Base-by-base conservation (phyloP, 2,888 invertebrate species). In the Myathropa florea region DNA sequence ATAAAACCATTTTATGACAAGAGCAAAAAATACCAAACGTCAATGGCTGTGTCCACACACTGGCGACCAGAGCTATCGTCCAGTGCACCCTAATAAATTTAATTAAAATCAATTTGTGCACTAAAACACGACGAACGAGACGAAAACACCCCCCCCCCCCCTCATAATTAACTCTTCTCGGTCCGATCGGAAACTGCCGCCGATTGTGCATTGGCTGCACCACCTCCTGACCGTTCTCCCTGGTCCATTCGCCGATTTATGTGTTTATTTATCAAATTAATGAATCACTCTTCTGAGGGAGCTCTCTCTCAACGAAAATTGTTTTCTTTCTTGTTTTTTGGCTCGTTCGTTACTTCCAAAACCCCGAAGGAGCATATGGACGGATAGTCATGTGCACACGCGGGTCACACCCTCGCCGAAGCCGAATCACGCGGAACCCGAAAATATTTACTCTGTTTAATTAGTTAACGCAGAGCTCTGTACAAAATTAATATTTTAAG, bases 61-160 rank as follows among this genome's bases (percentile, higher is more conserved):
- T 7, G 7, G 46, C 7, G 46, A 46, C 46, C 46, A 46, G 7
- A 75, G 14, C 46, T 75, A 83, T 83, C 73, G 78, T 73, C 18
- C 78, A 78, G n/a, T 86, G 73, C 70, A 61, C 85, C 59, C 78
- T 65, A 64, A 82, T 71, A 82, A 82, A 78, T 82, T 86, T 75
- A 86, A 86, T 86, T 82, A 82, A 86, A 86, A 82, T 78, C 83
- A 86, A 79, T 83, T 86, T 82, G 78, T 82, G 68, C 68, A 78
- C 59, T 46, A 73, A 76, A 82, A 78, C 24, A 65, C 14, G 30
- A 28, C 21, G 46, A 7, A 46, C 46, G 55, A 55, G 30, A n/a
- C 33, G 63, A 28, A 53, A 64, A 64, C 30, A 21, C 33, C 61
- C 24, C 61, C 75, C 53, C 12, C 57, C 73, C 36, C 61, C 36